These are phyloP conservation scores for Dolichoris vasculosae DNA, from an alignment of 1,140 invertebrate genomes.

Conservation along the genomic window DNA sequence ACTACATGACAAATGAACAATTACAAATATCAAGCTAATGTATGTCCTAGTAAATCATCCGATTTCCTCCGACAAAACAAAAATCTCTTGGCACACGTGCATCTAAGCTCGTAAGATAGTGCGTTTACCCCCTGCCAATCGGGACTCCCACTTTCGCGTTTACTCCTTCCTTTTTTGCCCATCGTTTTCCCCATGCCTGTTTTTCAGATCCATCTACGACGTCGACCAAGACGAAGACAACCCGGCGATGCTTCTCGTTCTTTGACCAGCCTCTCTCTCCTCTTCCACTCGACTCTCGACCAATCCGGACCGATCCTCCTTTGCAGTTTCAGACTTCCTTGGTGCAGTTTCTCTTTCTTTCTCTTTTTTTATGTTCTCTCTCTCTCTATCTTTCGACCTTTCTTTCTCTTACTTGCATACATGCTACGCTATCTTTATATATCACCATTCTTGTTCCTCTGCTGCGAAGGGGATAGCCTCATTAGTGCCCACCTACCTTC, in stretches of 20 bases:
- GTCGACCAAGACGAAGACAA: slow-evolving; percentile 32
- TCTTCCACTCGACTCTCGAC: slow-evolving; percentile 63
- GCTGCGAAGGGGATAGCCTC: slow-evolving; percentile 58
- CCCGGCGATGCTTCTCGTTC: slow-evolving; percentile 35
- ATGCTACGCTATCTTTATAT: slow-evolving; percentile 24
- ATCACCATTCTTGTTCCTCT: slow-evolving; percentile 21
- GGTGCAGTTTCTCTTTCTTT: slow-evolving; percentile 9
- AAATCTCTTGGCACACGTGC: neutral
- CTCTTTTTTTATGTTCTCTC: too few species aligned
- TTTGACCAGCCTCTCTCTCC: slow-evolving; percentile 61
- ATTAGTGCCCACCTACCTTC: slow-evolving; percentile 71
- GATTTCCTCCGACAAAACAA: neutral
- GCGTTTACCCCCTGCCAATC: neutral
- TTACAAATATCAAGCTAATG: neutral
- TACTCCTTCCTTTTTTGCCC: slow-evolving; percentile 15
- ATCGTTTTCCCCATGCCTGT: slow-evolving; percentile 41
- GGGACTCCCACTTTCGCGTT: neutral
- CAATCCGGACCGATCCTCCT: slow-evolving; percentile 66
- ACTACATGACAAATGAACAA: neutral
- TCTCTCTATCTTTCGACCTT: slow-evolving; percentile 5
- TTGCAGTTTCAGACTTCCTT: neutral
- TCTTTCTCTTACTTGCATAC: slow-evolving; percentile 34
- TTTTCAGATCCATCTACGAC: slow-evolving; percentile 54
- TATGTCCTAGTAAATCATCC: neutral
- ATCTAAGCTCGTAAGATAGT: neutral